Base-by-base conservation (phyloP, 2,888 invertebrate genomes). In the Watsonalla binaria region DNA sequence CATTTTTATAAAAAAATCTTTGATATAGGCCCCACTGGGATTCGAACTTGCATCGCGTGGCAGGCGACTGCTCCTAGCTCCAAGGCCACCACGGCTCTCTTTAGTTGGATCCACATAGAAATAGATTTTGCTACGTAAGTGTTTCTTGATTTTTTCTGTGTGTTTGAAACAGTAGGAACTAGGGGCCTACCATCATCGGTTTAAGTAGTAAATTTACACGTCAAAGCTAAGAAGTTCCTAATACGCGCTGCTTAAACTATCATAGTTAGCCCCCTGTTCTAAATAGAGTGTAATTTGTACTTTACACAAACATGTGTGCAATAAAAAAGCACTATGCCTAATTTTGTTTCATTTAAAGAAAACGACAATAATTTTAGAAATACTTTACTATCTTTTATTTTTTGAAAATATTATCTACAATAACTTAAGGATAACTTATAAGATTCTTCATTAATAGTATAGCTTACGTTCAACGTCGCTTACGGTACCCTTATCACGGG, bases 241-340 rank as follows among this genome's bases (percentile, higher is more conserved):
- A 24, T 24, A 24, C 24, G 24, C 24, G 24, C 24, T 24, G 24
- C 24, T 24, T 24, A 2, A 24, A 24, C 24, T 1, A 24, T 24
- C 24, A 24, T 24, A 24, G 24, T 24, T 24, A 4, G 72, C 66
- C 69, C 73, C 78, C 73, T 79, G 79, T 74, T 77, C 76, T 69
- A 66, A 65, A 53, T 60, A 24, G 24, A 1, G 24, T 24, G 24
- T 24, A n/a, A 15, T 15, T 39, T 6, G 7, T 0, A 49, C 15
- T 37, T 37, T 37, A 8, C 37, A 8, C 48, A 35, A 59, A 63
- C 61, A 53, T 68, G 60, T 66, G 62, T 62, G 72, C 74, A 78
- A 76, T 79, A 80, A 79, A 81, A 82, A n/a, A n/a, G n/a, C 65
- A 70, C 63, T 42, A 68, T 52, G 64, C 49, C 51, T 54, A 58